Conservation (phyloP, 2,113 vertebrate species). For the Lethenteron reissneri region DNA sequence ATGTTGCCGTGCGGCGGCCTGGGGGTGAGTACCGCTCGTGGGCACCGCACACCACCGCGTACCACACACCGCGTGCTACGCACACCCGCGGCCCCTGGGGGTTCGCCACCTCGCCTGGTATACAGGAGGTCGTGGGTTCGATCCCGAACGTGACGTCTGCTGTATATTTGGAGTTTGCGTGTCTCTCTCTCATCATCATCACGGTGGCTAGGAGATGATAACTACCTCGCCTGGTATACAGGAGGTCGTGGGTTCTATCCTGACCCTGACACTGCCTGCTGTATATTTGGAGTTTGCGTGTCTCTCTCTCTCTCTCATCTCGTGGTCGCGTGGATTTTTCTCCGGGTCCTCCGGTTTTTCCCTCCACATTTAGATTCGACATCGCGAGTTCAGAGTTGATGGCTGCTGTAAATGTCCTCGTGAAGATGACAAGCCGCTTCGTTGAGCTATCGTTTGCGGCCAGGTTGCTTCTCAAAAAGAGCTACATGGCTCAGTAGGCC, state of each 20-base stretch:
- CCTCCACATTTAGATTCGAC: slow-evolving; percentile 13
- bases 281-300: slow-evolving; percentile 6
- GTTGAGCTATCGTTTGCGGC: background rate
- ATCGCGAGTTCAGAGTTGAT: slow-evolving; percentile 13
- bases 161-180: slow-evolving; percentile 8
- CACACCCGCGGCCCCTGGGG: too few relatives aligned
- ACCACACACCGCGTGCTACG: too few relatives aligned
- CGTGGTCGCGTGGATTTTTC: slow-evolving; percentile 20
- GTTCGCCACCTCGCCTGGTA: background rate
- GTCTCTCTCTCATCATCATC: background rate
- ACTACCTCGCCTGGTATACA: background rate
- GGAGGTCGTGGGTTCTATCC: too few relatives aligned
- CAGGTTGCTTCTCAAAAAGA: slow-evolving; percentile 10
- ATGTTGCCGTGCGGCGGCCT: slow-evolving; percentile 70
- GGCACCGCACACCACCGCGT: too few relatives aligned
- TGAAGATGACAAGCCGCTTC: slow-evolving; percentile 16
- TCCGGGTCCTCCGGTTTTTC: slow-evolving; percentile 17
- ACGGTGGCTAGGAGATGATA: too few relatives aligned
- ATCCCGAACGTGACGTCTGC: too few relatives aligned
- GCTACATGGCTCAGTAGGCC: too few relatives aligned
- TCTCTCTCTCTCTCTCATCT: slow-evolving; percentile 10
- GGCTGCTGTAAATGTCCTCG: too few relatives aligned
- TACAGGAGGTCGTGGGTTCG: too few relatives aligned
- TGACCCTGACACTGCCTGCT: background rate
- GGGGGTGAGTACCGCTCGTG: slow-evolving; percentile 39